Base-by-base conservation (phyloP, 1,140 invertebrate genomes). In the Cotesia chilonis region DNA sequence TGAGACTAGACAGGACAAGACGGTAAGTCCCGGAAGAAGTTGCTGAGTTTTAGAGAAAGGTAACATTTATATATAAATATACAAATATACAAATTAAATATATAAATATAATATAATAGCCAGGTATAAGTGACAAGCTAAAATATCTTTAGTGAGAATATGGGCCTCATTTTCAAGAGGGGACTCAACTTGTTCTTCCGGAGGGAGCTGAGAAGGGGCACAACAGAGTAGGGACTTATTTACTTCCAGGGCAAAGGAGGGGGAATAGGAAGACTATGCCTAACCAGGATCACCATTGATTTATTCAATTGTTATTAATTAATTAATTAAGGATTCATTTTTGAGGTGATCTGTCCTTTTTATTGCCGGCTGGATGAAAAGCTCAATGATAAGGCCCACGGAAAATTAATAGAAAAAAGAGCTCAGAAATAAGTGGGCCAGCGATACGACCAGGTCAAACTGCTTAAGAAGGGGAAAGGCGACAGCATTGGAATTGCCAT, bases 361-460 rank as follows among this genome's bases (percentile, higher is more conserved):
- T 17, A 17, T 17, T 17, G 17, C 17, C 17, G 17, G 17, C 17
- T 17, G 17, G 0, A 17, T 17, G 17, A 17, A 17, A 17, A 17
- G 28, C 28, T 28, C 2, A 2, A 28, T 28, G 28, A 28, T 1
- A 28, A 28, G 28, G 28, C 28, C 28, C 28, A 28, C 2, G 28
- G 28, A 28, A 28, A 28, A 28, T 28, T 28, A 35, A 36, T 20
- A 17, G 6, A 65, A 68, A 69, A 64, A 67, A 60, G 63, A 76
- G 71, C 76, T 77, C 78, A 82, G 84, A 84, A 82, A 83, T 74
- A 87, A 87, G 85, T 87, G 81, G 85, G 85, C 77, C 85, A 87
- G 80, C 82, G 17, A 17, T 28, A 28, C 28, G 83, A 81, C 82
- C 82, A 83, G 84, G 85, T 87, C 84, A 86, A 79, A 79, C 71